Evolutionary conservation across 2,888 invertebrate genomes (phyloP).

Genomic region (Mystacides longicornis): DNA sequence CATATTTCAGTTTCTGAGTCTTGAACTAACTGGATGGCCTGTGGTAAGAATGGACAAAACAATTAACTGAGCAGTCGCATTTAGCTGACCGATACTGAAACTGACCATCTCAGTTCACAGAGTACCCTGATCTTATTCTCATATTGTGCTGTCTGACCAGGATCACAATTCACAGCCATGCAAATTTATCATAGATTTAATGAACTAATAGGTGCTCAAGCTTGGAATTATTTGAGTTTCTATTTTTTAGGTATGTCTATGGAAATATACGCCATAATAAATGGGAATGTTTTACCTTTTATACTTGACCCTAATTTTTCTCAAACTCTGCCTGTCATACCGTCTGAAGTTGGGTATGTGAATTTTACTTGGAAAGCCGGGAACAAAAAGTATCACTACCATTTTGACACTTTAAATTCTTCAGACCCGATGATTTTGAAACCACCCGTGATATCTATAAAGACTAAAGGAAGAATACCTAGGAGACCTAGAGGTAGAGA

Average conservation of each 20-base stretch:
- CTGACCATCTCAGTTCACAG: too few relatives aligned
- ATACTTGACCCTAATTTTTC: constrained; percentile 86
- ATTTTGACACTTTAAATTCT: constrained; percentile 80
- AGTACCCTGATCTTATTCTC: too few relatives aligned
- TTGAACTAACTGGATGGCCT: too few relatives aligned
- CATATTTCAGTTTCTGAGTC: too few relatives aligned
- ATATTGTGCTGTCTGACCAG: too few relatives aligned
- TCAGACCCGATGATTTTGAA: constrained; percentile 77
- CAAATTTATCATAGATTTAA: too few relatives aligned
- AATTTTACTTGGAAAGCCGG: constrained; percentile 90
- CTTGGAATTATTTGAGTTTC: too few relatives aligned
- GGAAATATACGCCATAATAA: constrained; percentile 84
- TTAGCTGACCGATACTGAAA: too few relatives aligned
- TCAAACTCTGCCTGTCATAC: constrained; percentile 81
- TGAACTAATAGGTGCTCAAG: too few relatives aligned
- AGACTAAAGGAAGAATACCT: constrained; percentile 78
- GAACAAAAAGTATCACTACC: constrained; percentile 71
- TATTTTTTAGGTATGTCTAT: constrained; percentile 70
- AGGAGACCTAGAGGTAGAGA: constrained; percentile 80
- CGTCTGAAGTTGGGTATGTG: constrained; percentile 83
- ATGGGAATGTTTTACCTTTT: constrained; percentile 79
- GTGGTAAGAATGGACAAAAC: too few relatives aligned
- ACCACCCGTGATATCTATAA: constrained; percentile 82
- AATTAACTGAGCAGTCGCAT: too few relatives aligned
- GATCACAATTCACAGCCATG: too few relatives aligned